Conservation (phyloP, 1,140 invertebrate genomes). For the Cardiocondyla obscurior region DNA sequence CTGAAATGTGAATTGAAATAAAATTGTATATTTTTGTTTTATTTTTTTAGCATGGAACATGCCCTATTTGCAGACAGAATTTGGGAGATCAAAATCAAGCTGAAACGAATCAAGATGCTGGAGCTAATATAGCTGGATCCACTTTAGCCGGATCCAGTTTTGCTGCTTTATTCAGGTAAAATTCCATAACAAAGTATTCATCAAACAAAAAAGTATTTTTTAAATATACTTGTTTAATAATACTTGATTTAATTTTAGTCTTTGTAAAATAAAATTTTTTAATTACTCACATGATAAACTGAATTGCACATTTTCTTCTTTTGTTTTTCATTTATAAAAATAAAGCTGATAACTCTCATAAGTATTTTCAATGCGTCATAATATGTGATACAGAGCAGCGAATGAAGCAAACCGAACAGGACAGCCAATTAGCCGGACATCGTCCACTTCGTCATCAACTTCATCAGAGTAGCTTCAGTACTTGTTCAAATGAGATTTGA, state of each 20-base stretch:
- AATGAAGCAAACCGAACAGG: slow-evolving; percentile 73
- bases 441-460: slow-evolving; percentile 76
- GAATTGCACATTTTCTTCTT: not conserved
- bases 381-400: slow-evolving; percentile 70
- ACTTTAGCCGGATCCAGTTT: slow-evolving; percentile 83
- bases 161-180: slow-evolving; percentile 83
- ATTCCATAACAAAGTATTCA: not conserved
- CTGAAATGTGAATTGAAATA: not conserved
- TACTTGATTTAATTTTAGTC: not conserved
- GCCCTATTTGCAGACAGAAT: slow-evolving; percentile 96
- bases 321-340: slow-evolving; percentile 7
- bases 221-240: not conserved
- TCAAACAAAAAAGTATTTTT: not conserved
- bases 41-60: slow-evolving; percentile 92
- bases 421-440: slow-evolving; percentile 73
- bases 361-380: not conserved
- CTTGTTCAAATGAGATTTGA: slow-evolving; percentile 76
- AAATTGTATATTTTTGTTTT: slow-evolving; percentile 48
- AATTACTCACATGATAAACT: not conserved
- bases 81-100: slow-evolving; percentile 85
- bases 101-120: slow-evolving; percentile 80
- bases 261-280: not conserved
- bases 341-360: not conserved
- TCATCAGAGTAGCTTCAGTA: slow-evolving; percentile 73
- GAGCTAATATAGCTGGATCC: slow-evolving; percentile 80